These are phyloP conservation scores for Agonopterix heracliana DNA, from an alignment of 2,888 invertebrate genomes.

Conservation along the genomic window DNA sequence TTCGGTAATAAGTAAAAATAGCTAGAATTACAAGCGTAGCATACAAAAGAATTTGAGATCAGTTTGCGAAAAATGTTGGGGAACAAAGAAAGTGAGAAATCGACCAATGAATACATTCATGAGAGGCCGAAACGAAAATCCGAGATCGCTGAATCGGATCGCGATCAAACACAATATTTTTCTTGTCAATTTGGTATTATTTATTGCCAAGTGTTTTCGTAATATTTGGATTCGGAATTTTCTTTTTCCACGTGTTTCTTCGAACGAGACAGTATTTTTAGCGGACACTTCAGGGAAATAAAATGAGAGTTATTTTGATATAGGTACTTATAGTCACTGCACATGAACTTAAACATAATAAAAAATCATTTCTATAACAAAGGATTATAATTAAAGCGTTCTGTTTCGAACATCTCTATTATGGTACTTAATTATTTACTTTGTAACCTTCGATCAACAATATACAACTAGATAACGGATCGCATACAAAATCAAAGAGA, in stretches of 20 bases:
- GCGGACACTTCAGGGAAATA: too few species aligned
- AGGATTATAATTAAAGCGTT: too few species aligned
- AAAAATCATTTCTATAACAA: too few species aligned
- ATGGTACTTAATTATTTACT: too few species aligned
- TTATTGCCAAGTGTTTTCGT: neutral
- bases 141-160: slow-evolving; percentile 3
- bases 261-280: neutral
- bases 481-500: too few species aligned
- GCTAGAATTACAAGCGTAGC: slow-evolving; percentile 6
- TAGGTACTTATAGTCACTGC: too few species aligned
- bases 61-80: neutral
- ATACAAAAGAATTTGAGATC: neutral
- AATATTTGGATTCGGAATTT: neutral
- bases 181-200: slow-evolving; percentile 5
- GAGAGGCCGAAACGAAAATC: slow-evolving; percentile 9
- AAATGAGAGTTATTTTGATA: too few species aligned
- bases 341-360: too few species aligned
- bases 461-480: too few species aligned
- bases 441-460: too few species aligned
- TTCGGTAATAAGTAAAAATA: slow-evolving; percentile 3
- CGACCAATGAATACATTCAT: slow-evolving; percentile 10
- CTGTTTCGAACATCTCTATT: too few species aligned
- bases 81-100: slow-evolving; percentile 10
- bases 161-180: neutral
- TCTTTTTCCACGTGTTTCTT: neutral